These are phyloP conservation scores for Archivesica marissinica DNA, from an alignment of 1,140 invertebrate species.

Conservation along the genomic window DNA sequence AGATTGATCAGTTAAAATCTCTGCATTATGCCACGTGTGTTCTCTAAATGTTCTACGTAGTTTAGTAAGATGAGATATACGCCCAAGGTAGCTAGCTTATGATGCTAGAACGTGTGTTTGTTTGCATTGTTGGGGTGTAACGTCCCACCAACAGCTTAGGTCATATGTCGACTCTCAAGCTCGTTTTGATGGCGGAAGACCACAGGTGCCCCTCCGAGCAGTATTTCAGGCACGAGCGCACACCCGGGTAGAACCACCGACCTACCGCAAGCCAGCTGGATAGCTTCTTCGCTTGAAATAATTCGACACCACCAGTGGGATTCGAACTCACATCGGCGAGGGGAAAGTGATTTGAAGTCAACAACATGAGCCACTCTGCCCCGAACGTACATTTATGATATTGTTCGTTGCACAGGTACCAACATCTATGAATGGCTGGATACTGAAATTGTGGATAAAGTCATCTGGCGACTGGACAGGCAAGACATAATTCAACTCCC, in stretches of 20 bases:
- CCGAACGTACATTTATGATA: neutral
- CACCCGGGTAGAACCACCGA: neutral
- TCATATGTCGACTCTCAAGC: too few species aligned
- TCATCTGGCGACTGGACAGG: slow-evolving; percentile 30
- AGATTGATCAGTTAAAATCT: too few species aligned
- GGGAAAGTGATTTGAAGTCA: neutral
- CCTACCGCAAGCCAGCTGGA: neutral
- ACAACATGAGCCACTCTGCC: neutral
- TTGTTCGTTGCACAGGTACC: neutral
- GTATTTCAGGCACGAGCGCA: neutral
- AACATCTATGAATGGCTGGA: neutral
- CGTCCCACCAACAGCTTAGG: too few species aligned
- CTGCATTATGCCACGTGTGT: too few species aligned
- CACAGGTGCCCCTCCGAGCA: too few species aligned
- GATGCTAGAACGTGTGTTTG: too few species aligned
- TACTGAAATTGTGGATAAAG: slow-evolving; percentile 24
- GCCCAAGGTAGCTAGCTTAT: too few species aligned
- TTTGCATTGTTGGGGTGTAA: too few species aligned
- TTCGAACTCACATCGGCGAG: neutral
- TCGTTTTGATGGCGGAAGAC: too few species aligned
- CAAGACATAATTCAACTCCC: neutral
- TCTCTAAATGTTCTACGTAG: too few species aligned
- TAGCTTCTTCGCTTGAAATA: neutral
- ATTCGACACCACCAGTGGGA: neutral
- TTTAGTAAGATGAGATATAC: too few species aligned